Evolutionary conservation across 1,140 invertebrate genomes (phyloP).

Genomic region (Drosophila hydei): DNA sequence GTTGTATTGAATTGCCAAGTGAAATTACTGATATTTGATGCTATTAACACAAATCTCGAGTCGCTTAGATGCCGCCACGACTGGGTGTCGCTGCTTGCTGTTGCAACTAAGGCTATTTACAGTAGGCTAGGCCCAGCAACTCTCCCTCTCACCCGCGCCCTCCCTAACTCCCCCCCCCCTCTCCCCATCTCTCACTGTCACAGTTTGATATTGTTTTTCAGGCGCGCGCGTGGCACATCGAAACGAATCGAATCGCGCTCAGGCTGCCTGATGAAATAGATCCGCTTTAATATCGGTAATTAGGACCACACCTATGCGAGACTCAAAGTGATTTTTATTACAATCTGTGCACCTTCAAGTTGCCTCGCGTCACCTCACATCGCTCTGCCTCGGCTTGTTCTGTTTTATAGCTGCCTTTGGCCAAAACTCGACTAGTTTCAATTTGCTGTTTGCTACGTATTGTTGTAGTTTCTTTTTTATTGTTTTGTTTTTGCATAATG

Average conservation of each 20-base stretch:
- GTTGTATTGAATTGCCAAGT: slow-evolving; percentile 58
- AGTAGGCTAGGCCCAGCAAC: slow-evolving; percentile 6
- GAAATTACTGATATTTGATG: slow-evolving; percentile 83
- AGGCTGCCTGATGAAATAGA: slow-evolving; percentile 70
- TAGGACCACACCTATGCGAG: slow-evolving; percentile 81
- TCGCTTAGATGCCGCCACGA: slow-evolving; percentile 28
- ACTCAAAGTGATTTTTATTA: slow-evolving; percentile 82
- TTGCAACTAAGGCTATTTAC: slow-evolving; percentile 41
- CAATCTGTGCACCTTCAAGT: slow-evolving; percentile 43
- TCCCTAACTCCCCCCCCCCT: neutral
- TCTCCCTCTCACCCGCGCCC: neutral
- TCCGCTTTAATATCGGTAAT: slow-evolving; percentile 82
- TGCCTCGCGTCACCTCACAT: neutral
- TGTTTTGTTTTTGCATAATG: slow-evolving; percentile 45
- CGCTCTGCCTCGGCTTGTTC: slow-evolving; percentile 31
- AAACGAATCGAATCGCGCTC: slow-evolving; percentile 35
- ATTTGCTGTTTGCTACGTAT: slow-evolving; percentile 57
- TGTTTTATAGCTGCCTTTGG: slow-evolving; percentile 74
- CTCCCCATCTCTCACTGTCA: slow-evolving; percentile 6
- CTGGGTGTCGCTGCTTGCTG: slow-evolving; percentile 24
- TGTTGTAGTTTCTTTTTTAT: slow-evolving; percentile 36
- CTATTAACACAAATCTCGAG: slow-evolving; percentile 75
- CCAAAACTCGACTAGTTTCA: slow-evolving; percentile 80
- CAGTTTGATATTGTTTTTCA: slow-evolving; percentile 62
- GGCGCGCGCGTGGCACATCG: slow-evolving; percentile 61